Evolutionary conservation across 2,888 invertebrate species (phyloP), one percentile per base, ranked within the genome.

Genomic region (Chymomyza procnemis): DNA sequence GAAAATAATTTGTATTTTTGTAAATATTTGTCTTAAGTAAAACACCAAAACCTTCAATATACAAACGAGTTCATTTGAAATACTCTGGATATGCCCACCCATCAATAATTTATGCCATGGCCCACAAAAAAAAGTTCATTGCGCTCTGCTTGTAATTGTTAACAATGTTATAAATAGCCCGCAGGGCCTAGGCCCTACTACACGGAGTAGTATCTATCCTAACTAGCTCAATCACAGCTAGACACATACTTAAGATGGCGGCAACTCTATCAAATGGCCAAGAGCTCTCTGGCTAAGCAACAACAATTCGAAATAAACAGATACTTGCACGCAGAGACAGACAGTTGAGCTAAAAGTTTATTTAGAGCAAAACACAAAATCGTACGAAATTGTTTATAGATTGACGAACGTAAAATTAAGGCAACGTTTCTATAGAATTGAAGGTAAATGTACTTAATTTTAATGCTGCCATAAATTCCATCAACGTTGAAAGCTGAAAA

Each of bases 401-500:
- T 16, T 16, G 16, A 14, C 57, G 30, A 75, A 82, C 70, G 72
- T 73, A 72, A 82, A 85, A 84, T 80, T 80, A 76, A 84, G 84
- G 81, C 63, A 70, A 71, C 86, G 87, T 82, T 84, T 82, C 76
- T 65, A 64, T 86, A 55, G 73, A 71, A 80, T 69, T 76, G 76
- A 84, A 73, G 87, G 85, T 66, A 70, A 84, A 73, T 73, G 85
- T 54, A 54, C 82, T 84, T 80, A 69, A 81, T 75, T 81, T 81
- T 75, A 81, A 86, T 82, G 85, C 69, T 64, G 68, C 65, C 75
- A 72, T 79, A 68, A 79, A 86, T 76, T 73, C 82, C 71, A 80
- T 75, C 72, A 79, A 84, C 74, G 70, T 55, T 65, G 30, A 46
- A 54, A 48, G 47, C 46, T 26, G 26, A 26, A 26, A 48, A 14